phyloP scores from a whole-genome alignment of 2,797 vertebrate species.

The Microcaecilia unicolor region DNA sequence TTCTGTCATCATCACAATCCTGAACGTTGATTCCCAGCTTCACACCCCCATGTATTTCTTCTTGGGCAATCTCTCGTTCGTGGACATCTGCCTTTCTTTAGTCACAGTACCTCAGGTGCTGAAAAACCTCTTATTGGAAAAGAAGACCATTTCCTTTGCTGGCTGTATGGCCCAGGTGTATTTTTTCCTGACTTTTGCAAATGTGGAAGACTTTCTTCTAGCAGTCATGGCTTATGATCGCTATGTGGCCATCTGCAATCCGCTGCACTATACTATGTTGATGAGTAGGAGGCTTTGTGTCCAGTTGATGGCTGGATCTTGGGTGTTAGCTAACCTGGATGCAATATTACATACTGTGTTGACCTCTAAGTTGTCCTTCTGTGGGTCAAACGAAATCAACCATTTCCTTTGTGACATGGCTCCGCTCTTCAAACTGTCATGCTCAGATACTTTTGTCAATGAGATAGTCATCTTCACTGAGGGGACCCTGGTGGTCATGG shows the following conservation, averaged over 20 bases:
- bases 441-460: neutral
- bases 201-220: neutral
- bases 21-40: conserved; percentile 17
- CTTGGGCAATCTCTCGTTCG: neutral
- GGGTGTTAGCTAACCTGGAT: neutral
- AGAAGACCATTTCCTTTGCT: neutral
- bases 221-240: conserved; percentile 4
- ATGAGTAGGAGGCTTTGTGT: neutral
- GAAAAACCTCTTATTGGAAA: neutral
- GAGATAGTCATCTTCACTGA: neutral
- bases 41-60: too few species aligned
- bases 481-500: neutral
- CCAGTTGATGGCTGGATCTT: neutral
- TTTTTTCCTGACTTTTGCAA: neutral
- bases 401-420: conserved; percentile 8
- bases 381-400: conserved; percentile 2
- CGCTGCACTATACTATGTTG: neutral
- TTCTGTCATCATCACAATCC: conserved; percentile 8
- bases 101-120: neutral
- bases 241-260: conserved; percentile 3
- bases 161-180: conserved; percentile 5
- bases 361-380: neutral
- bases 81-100: neutral
- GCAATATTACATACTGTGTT: neutral
- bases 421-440: neutral